Base-by-base conservation (phyloP, 2,797 vertebrate genomes). In the Gouania willdenowi region DNA sequence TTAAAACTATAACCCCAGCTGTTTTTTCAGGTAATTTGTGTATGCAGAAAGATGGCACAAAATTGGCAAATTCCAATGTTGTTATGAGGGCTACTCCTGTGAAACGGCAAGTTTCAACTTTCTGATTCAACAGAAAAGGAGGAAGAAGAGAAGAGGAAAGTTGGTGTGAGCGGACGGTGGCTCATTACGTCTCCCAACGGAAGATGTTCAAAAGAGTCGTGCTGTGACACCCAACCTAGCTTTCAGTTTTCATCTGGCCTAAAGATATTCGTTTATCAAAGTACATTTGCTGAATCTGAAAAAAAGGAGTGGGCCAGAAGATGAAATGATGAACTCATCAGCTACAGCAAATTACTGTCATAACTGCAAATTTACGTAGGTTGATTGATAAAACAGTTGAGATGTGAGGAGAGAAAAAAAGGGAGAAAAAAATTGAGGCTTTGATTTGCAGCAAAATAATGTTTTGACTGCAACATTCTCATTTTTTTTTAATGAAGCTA, bases 221-320 rank as follows among this genome's bases (percentile, higher is more conserved):
- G 37, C 57, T 48, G 38, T 49, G 61, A 76, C 64, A 71, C 44
- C 48, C 50, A 8, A 46, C 70, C 51, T 70, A 70, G 61, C 61
- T 53, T 58, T 81, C 57, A 75, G 55, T 81, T 82, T 85, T 84
- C 81, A 84, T 86, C 72, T 68, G 46, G 73, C 79, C 77, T 73
- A 76, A 76, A 87, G 76, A 86, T 77, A 66, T 78, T 68, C 81
- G 72, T 79, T 87, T 85, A 83, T 85, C 87, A 86, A 87, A 86
- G 79, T 76, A 66, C 83, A 76, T 82, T 84, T 69, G 76, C 70
- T 70, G 59, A 17, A 27, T 68, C 50, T 62, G 63, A 79, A n/a
- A n/a, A 69, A 81, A 79, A 83, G 62, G 37, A 56, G 32, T 19
- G 26, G 60, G 35, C 51, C 61, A 67, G 30, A 71, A 67, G 51